Conservation (phyloP, 1,140 invertebrate genomes). For the Platorchestia sp. region DNA sequence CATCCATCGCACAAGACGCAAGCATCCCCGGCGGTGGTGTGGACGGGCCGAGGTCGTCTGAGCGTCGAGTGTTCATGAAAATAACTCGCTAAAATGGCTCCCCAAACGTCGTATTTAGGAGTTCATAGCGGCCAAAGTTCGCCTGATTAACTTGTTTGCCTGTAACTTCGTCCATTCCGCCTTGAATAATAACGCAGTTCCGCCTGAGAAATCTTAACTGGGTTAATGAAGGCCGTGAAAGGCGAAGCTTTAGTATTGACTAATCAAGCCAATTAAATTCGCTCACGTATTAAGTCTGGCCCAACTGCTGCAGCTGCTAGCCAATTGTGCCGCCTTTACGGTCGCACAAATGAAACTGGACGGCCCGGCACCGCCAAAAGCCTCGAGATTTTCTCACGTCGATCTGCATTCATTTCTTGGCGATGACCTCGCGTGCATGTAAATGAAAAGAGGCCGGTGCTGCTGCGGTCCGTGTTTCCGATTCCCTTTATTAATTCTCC, state of each 20-base stretch:
- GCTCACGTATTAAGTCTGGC: background rate
- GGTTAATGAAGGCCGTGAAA: constrained; percentile 42
- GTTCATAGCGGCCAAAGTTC: constrained; percentile 38
- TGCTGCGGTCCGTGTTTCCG: background rate
- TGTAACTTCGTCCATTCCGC: constrained; percentile 13
- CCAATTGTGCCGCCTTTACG: constrained; percentile 12
- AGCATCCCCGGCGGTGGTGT: no score
- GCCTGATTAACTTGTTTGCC: constrained; percentile 30
- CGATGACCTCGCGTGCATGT: background rate
- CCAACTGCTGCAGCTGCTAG: background rate
- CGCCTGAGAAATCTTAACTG: constrained; percentile 25
- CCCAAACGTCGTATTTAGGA: constrained; percentile 12
- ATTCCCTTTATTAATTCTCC: background rate
- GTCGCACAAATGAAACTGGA: background rate
- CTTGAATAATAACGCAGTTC: constrained; percentile 29
- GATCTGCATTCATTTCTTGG: background rate
- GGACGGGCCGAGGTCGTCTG: background rate
- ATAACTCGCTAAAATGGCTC: background rate
- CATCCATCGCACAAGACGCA: background rate
- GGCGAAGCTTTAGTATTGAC: constrained; percentile 31
- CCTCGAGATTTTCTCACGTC: background rate
- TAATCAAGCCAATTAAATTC: constrained; percentile 32
- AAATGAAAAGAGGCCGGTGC: background rate
- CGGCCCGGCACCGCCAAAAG: background rate
- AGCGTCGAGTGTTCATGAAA: constrained; percentile 1